These are phyloP conservation scores for Lasioglossum malachurum DNA, from an alignment of 2,888 invertebrate genomes.

Conservation along the genomic window DNA sequence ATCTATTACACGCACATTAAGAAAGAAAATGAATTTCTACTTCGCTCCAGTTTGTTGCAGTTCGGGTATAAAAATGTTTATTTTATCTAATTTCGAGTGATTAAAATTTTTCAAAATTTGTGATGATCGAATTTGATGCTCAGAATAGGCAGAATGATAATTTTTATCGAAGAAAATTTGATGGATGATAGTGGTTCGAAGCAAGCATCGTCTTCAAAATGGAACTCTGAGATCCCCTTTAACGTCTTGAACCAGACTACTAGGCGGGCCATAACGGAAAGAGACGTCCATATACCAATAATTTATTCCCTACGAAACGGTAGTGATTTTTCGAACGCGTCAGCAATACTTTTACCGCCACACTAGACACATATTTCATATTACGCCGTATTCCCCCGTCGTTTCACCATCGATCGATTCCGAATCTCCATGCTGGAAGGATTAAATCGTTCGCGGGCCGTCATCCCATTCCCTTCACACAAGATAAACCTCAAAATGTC, in stretches of 20 bases:
- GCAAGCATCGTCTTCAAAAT: not conserved
- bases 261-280: constrained; percentile 27
- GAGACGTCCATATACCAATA: constrained; percentile 52
- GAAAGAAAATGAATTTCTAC: too few species aligned
- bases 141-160: too few species aligned
- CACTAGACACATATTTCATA: constrained; percentile 38
- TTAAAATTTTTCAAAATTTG: too few species aligned
- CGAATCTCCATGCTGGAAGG: constrained; percentile 18
- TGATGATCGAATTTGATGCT: not conserved
- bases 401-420: constrained; percentile 10
- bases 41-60: too few species aligned
- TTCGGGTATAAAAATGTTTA: too few species aligned
- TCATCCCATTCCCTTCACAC: constrained; percentile 3
- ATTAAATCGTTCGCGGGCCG: constrained; percentile 27
- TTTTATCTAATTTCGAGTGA: too few species aligned
- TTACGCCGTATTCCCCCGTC: not conserved
- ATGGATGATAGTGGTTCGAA: not conserved
- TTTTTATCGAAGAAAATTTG: not conserved
- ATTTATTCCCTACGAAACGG: constrained; percentile 62
- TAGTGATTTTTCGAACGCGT: constrained; percentile 67
- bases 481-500: constrained; percentile 2
- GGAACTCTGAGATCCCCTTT: constrained; percentile 44
- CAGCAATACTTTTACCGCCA: constrained; percentile 61
- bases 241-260: constrained; percentile 54
- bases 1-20: too few species aligned